A percentile compares a stretch with the other conserved stretches of the same genome.
These are phyloP conservation scores for Parotocinclus haroldoi DNA, from an alignment of 2,797 vertebrate species.

Conservation along the genomic window DNA sequence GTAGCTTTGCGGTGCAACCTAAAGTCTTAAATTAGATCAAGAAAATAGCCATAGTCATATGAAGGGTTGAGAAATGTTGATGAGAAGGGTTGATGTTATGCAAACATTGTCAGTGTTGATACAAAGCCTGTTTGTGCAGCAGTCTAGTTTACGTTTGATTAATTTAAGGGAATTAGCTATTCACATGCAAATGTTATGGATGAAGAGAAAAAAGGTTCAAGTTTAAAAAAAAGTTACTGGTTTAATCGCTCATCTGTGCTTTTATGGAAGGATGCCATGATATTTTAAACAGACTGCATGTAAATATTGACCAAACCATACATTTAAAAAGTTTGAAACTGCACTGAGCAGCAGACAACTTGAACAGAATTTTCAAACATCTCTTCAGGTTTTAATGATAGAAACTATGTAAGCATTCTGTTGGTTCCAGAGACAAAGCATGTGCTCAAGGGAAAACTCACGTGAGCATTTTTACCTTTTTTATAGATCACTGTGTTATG, in stretches of 20 bases:
- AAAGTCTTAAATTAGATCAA: slow-evolving; percentile 23
- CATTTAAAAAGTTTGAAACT: slow-evolving; percentile 1
- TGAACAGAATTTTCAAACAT: not conserved
- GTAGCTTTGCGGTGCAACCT: slow-evolving; percentile 4
- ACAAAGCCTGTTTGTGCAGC: slow-evolving; percentile 41
- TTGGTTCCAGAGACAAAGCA: slow-evolving; percentile 2
- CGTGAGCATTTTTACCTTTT: not conserved
- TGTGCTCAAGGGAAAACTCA: not conserved
- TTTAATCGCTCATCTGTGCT: not conserved
- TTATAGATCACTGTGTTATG: not conserved
- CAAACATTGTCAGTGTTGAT: slow-evolving; percentile 34
- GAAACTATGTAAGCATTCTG: not conserved
- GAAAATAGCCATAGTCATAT: slow-evolving; percentile 22
- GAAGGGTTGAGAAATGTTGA: slow-evolving; percentile 4
- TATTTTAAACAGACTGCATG: not conserved
- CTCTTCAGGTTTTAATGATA: slow-evolving; percentile 8
- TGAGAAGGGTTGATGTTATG: slow-evolving; percentile 28
- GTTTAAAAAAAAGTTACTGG: not conserved
- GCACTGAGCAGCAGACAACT: not conserved
- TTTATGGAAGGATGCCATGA: not conserved
- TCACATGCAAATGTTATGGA: slow-evolving; percentile 31
- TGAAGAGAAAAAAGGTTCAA: not conserved
- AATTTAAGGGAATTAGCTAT: slow-evolving; percentile 34
- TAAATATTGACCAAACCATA: not conserved
- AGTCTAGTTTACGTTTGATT: slow-evolving; percentile 31